Evolutionary conservation across 2,113 vertebrate species (phyloP), one percentile per base, ranked within the genome.

Genomic region (Tetrax tetrax): DNA sequence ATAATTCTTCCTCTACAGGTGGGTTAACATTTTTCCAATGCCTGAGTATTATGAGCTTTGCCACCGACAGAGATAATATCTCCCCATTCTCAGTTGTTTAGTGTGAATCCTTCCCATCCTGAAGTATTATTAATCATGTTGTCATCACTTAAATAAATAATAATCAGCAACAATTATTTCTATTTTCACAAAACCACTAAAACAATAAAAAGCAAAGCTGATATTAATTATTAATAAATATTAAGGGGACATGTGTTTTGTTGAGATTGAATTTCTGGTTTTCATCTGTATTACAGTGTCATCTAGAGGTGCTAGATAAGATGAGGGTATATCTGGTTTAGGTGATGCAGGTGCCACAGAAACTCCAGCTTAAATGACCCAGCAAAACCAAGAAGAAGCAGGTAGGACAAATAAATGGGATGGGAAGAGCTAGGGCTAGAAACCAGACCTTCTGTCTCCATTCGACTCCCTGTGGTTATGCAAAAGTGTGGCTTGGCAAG

Each of bases 111-210:
- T 95, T 95, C 61, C 74, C 61, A 91, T 91, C 54, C 61, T 96
- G 89, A 95, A 95, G 91, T 87, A 95, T 95, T 94, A 96, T 95
- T 96, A 96, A 97, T 96, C 90, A 95, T 95, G 92, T 95, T 97
- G 92, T 91, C 93, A 96, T 95, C 74, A 82, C 83, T 91, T 96
- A 96, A 96, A 96, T 95, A 95, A 96, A 94, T 93, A 96, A 97
- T 95, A 94, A 96, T 96, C 87, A 96, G 38, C 77, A 95, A 93
- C 61, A 95, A 95, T 92, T 96, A 96, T 92, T 96, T 96, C 72
- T 96, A 93, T 95, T 95, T 93, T 95, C 91, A 92, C 77, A 94
- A 93, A 96, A 37, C 74, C 89, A 87, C 80, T 89, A 95, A 96
- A 97, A 95, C 89, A 95, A 95, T 81, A 96, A 95, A 96, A 97